Percentiles rank a stretch among this genome's conserved stretches.
Conservation (phyloP, 2,113 vertebrate species). For the Rhynchomys soricoides region DNA sequence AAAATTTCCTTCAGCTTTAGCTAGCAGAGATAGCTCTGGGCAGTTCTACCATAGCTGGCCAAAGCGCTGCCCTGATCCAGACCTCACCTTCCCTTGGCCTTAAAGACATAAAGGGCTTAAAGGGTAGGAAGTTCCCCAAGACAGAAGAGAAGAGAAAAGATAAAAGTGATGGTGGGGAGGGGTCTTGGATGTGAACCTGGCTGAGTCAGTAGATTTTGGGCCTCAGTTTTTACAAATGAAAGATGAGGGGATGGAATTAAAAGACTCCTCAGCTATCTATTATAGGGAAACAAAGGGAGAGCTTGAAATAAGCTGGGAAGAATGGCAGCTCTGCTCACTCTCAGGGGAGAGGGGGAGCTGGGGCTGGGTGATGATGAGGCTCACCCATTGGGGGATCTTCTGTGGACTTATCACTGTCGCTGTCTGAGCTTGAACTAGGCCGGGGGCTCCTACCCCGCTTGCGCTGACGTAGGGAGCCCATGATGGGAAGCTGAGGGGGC, state of each 20-base stretch:
- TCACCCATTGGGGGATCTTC: slow-evolving; percentile 89
- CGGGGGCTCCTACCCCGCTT: slow-evolving; percentile 95
- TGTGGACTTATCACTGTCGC: slow-evolving; percentile 93
- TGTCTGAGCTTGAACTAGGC: slow-evolving; percentile 96
- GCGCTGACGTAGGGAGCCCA: slow-evolving; percentile 90
- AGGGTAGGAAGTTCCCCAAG: slow-evolving; percentile 66
- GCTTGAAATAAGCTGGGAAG: slow-evolving; percentile 27
- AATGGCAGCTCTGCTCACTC: slow-evolving; percentile 60
- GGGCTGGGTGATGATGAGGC: slow-evolving; percentile 68
- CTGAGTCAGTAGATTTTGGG: slow-evolving; percentile 40
- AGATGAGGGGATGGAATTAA: background rate
- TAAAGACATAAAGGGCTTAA: slow-evolving; percentile 60
- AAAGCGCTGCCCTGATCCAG: background rate
- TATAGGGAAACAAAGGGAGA: slow-evolving; percentile 32
- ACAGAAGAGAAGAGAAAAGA: slow-evolving; percentile 68
- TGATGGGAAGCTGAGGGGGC: slow-evolving; percentile 94
- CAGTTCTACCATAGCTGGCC: background rate
- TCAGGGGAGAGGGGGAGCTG: background rate
- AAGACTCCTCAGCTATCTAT: slow-evolving; percentile 52
- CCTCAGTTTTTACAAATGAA: slow-evolving; percentile 38
- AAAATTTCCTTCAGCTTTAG: slow-evolving; percentile 29
- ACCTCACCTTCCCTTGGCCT: slow-evolving; percentile 22
- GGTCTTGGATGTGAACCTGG: slow-evolving; percentile 17
- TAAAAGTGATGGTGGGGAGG: slow-evolving; percentile 63
- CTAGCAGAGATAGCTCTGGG: slow-evolving; percentile 32